Percentiles rank a stretch among this genome's conserved stretches.
phyloP scores from a whole-genome alignment of 2,113 vertebrate genomes.

The Actenoides lindsayi region DNA sequence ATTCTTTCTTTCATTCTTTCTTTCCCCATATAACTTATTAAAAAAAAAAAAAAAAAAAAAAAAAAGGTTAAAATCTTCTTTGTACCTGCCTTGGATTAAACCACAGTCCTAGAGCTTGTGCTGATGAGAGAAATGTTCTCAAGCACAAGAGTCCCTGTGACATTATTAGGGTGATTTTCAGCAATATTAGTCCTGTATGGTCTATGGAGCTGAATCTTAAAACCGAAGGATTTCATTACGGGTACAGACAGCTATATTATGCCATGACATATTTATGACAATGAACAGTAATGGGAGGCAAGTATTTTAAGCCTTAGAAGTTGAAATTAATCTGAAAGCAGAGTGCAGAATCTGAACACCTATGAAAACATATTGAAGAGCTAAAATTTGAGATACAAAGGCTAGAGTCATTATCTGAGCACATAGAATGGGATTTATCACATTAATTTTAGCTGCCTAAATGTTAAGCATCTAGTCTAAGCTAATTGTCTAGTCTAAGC shows the following conservation, averaged over 20 bases:
- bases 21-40: background rate
- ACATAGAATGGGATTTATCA: background rate
- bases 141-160: background rate
- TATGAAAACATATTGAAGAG: constrained; percentile 54
- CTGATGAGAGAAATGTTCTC: background rate
- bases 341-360: background rate
- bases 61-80: background rate
- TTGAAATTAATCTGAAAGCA: background rate
- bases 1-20: background rate
- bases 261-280: constrained; percentile 60
- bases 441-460: constrained; percentile 55
- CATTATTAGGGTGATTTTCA: constrained; percentile 45
- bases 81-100: background rate
- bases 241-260: constrained; percentile 55
- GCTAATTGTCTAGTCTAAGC: constrained; percentile 55
- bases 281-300: constrained; percentile 24
- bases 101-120: background rate
- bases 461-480: constrained; percentile 64
- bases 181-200: constrained; percentile 50
- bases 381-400: constrained; percentile 50
- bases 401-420: constrained; percentile 47
- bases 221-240: constrained; percentile 47
- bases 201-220: constrained; percentile 22
- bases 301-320: constrained; percentile 42
- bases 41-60: background rate